Percentiles rank a stretch among this genome's conserved stretches.
These are phyloP conservation scores for Genyomyrus donnyi DNA, from an alignment of 2,113 vertebrate species.

Conservation along the genomic window DNA sequence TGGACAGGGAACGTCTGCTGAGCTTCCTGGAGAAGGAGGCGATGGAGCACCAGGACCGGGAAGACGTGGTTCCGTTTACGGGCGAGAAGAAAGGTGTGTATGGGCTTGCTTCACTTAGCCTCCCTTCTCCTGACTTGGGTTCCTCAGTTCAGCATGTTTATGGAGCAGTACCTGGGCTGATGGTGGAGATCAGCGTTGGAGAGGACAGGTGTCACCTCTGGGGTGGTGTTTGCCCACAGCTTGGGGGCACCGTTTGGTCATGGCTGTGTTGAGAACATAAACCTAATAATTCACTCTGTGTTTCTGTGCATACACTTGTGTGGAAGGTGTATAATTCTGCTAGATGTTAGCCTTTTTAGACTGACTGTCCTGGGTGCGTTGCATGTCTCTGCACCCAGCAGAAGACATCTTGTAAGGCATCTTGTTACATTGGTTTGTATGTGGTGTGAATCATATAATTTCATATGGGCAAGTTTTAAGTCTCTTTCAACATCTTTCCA, in stretches of 20 bases:
- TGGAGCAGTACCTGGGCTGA: background rate
- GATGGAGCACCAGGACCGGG: conserved; percentile 83
- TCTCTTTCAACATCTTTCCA: background rate
- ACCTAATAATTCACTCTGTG: background rate
- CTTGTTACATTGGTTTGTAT: background rate
- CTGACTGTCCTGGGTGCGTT: background rate
- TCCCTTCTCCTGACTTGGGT: background rate
- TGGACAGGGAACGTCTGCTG: conserved; percentile 76
- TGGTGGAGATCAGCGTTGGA: background rate
- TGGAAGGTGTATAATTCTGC: background rate
- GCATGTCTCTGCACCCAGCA: background rate
- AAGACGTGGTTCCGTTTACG: conserved; percentile 83
- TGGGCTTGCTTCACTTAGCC: background rate
- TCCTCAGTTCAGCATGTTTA: background rate
- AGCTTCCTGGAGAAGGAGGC: conserved; percentile 91
- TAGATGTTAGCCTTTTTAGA: background rate
- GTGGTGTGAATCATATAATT: background rate
- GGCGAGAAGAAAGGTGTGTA: conserved; percentile 87
- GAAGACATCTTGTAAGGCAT: background rate
- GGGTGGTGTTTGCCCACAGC: background rate
- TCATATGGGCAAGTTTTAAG: background rate
- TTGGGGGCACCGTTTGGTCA: background rate
- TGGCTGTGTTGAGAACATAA: background rate
- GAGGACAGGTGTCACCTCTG: background rate
- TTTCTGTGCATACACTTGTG: background rate